phyloP scores from a whole-genome alignment of 2,888 invertebrate genomes.

The Cryptocheilus praepositus region DNA sequence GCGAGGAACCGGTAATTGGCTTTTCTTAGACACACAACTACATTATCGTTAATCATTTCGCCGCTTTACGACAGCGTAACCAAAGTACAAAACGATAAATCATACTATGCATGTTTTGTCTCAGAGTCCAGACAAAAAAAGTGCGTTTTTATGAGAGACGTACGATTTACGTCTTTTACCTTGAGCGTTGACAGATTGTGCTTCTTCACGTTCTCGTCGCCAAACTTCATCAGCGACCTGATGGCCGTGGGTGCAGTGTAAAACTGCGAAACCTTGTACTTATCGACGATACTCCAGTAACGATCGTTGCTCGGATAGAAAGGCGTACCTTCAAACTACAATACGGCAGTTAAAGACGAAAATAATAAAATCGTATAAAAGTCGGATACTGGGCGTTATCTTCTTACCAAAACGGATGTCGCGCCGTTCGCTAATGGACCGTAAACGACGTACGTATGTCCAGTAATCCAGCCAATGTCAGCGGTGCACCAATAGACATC shows the following conservation, averaged over 20 bases:
- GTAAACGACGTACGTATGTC: slow-evolving; percentile 94
- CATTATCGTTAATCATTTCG: too few relatives aligned
- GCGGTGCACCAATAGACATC: slow-evolving; percentile 97
- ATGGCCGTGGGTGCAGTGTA: slow-evolving; percentile 99
- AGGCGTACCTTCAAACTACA: slow-evolving; percentile 96
- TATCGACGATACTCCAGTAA: slow-evolving; percentile 94
- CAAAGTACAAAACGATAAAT: too few relatives aligned
- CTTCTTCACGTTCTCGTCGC: slow-evolving; percentile 88
- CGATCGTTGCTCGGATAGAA: slow-evolving; percentile 95
- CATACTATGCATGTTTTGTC: too few relatives aligned
- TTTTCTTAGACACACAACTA: too few relatives aligned
- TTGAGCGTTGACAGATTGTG: slow-evolving; percentile 73
- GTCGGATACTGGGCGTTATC: neutral
- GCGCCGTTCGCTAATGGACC: slow-evolving; percentile 96
- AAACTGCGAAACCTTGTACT: slow-evolving; percentile 96
- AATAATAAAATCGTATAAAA: neutral
- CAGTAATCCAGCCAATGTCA: slow-evolving; percentile 97
- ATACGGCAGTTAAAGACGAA: neutral
- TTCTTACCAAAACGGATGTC: slow-evolving; percentile 92
- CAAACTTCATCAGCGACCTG: slow-evolving; percentile 95
- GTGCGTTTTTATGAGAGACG: too few relatives aligned
- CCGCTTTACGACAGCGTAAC: too few relatives aligned
- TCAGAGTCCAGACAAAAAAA: too few relatives aligned
- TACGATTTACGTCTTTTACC: slow-evolving; percentile 52
- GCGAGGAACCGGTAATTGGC: slow-evolving; percentile 9